A percentile compares a stretch with the other conserved stretches of the same genome.
These are phyloP conservation scores for Phalloptychus januarius DNA, from an alignment of 2,797 vertebrate genomes.

Conservation along the genomic window DNA sequence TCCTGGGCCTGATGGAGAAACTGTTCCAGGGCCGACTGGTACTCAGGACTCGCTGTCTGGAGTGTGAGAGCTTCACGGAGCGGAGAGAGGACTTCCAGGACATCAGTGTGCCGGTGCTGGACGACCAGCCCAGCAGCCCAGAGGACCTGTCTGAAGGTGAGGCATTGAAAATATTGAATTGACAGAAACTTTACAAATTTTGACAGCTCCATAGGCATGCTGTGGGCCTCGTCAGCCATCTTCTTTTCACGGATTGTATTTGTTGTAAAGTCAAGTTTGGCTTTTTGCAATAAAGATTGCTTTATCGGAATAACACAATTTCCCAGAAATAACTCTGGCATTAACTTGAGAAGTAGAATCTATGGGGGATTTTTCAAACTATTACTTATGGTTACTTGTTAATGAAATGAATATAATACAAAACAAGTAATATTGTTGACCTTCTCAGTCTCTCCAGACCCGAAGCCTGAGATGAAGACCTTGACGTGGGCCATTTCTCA, in stretches of 20 bases:
- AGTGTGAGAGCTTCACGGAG: constrained; percentile 96
- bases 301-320: neutral
- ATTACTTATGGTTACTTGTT: neutral
- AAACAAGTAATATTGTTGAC: neutral
- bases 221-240: neutral
- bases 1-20: constrained; percentile 90
- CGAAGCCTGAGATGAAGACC: constrained; percentile 92
- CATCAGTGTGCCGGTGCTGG: constrained; percentile 96
- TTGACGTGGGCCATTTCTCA: constrained; percentile 96
- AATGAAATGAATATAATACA: neutral
- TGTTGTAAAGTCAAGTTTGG: neutral
- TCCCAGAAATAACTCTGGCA: neutral
- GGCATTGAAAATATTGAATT: constrained; percentile 12
- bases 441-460: constrained; percentile 93
- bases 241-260: neutral
- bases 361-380: neutral
- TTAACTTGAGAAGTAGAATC: neutral
- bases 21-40: constrained; percentile 96
- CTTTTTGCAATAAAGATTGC: neutral
- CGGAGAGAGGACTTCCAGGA: constrained; percentile 96
- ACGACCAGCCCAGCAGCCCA: constrained; percentile 86
- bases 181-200: neutral
- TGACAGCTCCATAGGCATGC: neutral
- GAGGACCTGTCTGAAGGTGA: constrained; percentile 88
- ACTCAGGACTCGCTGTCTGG: constrained; percentile 93